Evolutionary conservation across 2,113 vertebrate genomes (phyloP), one percentile per base, ranked within the genome.

Genomic region (Limanda limanda): DNA sequence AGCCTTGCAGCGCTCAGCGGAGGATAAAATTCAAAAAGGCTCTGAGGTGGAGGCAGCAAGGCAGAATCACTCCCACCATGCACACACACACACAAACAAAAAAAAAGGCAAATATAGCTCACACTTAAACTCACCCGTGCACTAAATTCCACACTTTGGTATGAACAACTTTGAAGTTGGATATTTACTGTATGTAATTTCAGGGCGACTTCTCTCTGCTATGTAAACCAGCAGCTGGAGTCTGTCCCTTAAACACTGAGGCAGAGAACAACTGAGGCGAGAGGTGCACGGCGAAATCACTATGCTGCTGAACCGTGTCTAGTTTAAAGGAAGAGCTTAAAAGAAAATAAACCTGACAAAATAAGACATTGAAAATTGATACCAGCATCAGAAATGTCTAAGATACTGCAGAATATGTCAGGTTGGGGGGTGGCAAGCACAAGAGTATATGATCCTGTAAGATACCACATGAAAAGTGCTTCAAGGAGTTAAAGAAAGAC

Each of bases 91-190:
- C 21, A 63, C 18, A 69, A 5, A 70, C 47, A 42, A 56, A 10
- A 82, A 68, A 73, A 85, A 71, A 57, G 55, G 55, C 59, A 89
- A 91, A 86, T 70, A 86, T 4, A 71, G 76, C 76, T 25, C 21
- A 72, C 25, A 47, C 68, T 76, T 55, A 52, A 70, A 24, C 64
- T 68, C 92, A 86, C 67, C 76, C 15, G 55, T 25, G 72, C 78
- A 91, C 85, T 61, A 91, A 79, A 92, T 92, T 94, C 83, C 90
- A 88, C 91, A 93, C 68, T 14, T 59, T 8, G 14, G 66, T 83
- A 56, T 77, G 45, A 94, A n/a, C 31, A 79, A 78, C 81, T 90
- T 82, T 89, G 87, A 91, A 87, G 87, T 42, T 54, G 68, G 65
- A 83, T 81, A 86, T 90, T 82, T 84, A 85, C 73, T 78, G 68